Conservation (phyloP, 2,888 invertebrate genomes). For the Tetramorium bicarinatum region DNA sequence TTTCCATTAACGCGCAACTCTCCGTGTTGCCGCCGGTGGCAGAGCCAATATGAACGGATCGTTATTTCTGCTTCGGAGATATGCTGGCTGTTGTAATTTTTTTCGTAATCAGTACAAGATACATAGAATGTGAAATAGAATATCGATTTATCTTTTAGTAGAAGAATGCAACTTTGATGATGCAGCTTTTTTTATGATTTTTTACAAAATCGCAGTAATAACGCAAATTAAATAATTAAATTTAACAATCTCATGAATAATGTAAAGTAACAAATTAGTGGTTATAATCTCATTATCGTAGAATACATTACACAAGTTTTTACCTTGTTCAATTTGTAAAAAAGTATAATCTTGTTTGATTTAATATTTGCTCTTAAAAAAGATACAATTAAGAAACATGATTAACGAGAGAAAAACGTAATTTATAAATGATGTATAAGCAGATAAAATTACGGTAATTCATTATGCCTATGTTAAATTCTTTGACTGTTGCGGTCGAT, state of each 20-base stretch:
- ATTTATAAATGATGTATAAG: slow-evolving; percentile 7
- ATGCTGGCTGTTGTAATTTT: background rate
- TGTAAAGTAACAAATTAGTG: background rate
- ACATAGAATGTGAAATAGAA: background rate
- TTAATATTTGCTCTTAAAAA: background rate
- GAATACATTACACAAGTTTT: slow-evolving; percentile 16
- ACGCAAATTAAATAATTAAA: background rate
- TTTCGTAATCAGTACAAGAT: background rate
- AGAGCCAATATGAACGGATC: background rate
- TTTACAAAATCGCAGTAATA: background rate
- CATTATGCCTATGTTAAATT: slow-evolving; percentile 14
- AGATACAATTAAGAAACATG: background rate
- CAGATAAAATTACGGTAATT: slow-evolving; percentile 35
- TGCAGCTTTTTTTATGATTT: background rate
- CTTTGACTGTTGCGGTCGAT: slow-evolving; percentile 59
- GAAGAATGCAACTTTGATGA: background rate
- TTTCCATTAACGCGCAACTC: slow-evolving; percentile 26
- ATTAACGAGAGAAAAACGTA: slow-evolving; percentile 35
- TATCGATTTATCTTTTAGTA: background rate
- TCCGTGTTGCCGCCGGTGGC: background rate
- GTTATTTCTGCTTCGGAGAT: background rate
- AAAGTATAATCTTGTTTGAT: background rate
- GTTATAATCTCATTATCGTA: background rate
- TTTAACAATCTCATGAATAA: background rate
- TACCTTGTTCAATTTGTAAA: background rate